Base-by-base conservation (phyloP, 2,888 invertebrate genomes). In the Agelastica alni region DNA sequence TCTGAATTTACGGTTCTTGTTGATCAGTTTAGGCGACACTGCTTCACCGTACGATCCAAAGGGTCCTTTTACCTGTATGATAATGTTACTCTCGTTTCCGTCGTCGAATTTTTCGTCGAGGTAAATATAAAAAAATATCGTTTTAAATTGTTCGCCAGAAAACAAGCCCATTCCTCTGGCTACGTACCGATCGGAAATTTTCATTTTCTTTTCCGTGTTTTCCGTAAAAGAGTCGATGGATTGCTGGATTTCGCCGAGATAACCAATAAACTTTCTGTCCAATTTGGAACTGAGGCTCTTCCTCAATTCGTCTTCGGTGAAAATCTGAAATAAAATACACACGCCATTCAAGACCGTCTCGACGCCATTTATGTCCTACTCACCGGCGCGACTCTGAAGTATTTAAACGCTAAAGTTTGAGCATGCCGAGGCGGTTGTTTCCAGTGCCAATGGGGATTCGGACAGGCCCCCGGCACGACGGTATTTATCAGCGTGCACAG, bases 131-230 rank as follows among this genome's bases (percentile, higher is more conserved):
- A 85, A 85, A 41, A 76, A 72, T 46, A 81, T 78, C 70, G 80
- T 80, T 56, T 79, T 79, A 52, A 81, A 77, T 42, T 82, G 76
- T 71, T 83, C 83, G 17, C 83, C 83, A 26, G 82, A 81, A 26
- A 80, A 75, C 13, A 86, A 71, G 1, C 85, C 85, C 70, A 84
- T 82, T 6, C 85, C 85, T 70, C 81, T 78, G 0, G 82, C 84
- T 2, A 83, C 77, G 65, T 83, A 85, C 63, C 81, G 79, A 2
- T 80, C 74, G 5, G 80, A 62, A 18, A 66, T 59, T 16, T 58
- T 41, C 4, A 51, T 54, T 3, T 56, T 52, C 2, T 51, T 32
- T 5, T 63, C 60, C 16, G 61, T 67, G 14, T 54, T 61, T 39
- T 52, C 55, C 10, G 66, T 56, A 26, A 66, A 53, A 51, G 64